A percentile compares a stretch with the other conserved stretches of the same genome.
These are phyloP conservation scores for Drosophila fulvimacula DNA, from an alignment of 2,888 invertebrate genomes.

Conservation along the genomic window DNA sequence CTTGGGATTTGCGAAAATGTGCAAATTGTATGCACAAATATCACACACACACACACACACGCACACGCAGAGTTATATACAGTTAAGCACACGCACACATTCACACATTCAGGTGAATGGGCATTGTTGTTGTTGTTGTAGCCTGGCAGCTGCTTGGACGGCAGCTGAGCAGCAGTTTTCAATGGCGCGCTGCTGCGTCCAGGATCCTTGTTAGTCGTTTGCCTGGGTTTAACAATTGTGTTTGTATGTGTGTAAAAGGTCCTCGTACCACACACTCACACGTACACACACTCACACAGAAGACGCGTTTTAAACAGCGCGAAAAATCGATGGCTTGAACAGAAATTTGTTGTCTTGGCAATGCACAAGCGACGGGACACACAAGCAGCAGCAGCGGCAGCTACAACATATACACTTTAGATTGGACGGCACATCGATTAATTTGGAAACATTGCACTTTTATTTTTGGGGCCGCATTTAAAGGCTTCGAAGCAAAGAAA, in stretches of 20 bases:
- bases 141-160: slow-evolving; percentile 41
- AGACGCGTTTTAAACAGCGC: slow-evolving; percentile 59
- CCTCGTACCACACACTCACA: slow-evolving; percentile 28
- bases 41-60: slow-evolving; percentile 22
- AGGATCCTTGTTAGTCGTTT: slow-evolving; percentile 31
- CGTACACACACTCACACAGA: slow-evolving; percentile 7
- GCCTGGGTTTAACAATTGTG: slow-evolving; percentile 32
- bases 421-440: slow-evolving; percentile 62
- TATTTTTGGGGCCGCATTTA: slow-evolving; percentile 37
- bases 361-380: slow-evolving; percentile 11
- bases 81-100: slow-evolving; percentile 10
- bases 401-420: slow-evolving; percentile 25
- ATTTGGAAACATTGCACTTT: slow-evolving; percentile 60
- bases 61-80: slow-evolving; percentile 5
- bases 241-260: slow-evolving; percentile 28
- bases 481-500: slow-evolving; percentile 49
- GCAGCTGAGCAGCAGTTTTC: slow-evolving; percentile 39
- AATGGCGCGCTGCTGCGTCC: slow-evolving; percentile 29
- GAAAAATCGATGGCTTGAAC: slow-evolving; percentile 60
- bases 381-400: slow-evolving; percentile 23
- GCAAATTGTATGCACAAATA: slow-evolving; percentile 73
- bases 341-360: slow-evolving; percentile 45
- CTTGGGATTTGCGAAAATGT: slow-evolving; percentile 51
- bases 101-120: slow-evolving; percentile 45
- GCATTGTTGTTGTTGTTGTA: slow-evolving; percentile 34